A percentile compares a stretch with the other conserved stretches of the same genome.
phyloP scores from a whole-genome alignment of 2,888 invertebrate species.

The Bombylius major region DNA sequence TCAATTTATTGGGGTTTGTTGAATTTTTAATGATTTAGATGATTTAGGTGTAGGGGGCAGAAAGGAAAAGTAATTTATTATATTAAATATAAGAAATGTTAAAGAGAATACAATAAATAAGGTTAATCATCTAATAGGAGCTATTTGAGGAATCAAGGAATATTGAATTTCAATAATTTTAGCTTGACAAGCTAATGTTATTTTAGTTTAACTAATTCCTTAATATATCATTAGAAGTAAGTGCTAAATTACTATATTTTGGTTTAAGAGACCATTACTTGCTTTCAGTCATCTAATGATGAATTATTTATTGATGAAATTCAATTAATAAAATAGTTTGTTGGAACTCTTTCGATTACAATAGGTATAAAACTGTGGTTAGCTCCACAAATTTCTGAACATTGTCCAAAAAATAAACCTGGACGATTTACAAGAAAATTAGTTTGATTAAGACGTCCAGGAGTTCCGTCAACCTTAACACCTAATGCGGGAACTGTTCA shows the following conservation, averaged over 20 bases:
- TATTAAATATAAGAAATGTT: slow-evolving; percentile 40
- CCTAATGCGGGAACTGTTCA: slow-evolving; percentile 51
- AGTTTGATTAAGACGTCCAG: slow-evolving; percentile 52
- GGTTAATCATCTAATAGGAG: slow-evolving; percentile 43
- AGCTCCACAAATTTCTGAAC: slow-evolving; percentile 69
- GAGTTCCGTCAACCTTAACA: slow-evolving; percentile 51
- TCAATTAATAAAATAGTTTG: slow-evolving; percentile 46
- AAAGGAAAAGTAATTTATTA: slow-evolving; percentile 42
- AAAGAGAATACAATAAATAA: slow-evolving; percentile 33
- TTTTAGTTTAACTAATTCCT: slow-evolving; percentile 40
- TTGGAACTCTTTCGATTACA: slow-evolving; percentile 46
- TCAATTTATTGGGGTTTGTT: slow-evolving; percentile 35
- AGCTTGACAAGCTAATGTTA: slow-evolving; percentile 55
- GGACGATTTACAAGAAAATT: slow-evolving; percentile 48
- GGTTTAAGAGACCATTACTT: slow-evolving; percentile 61
- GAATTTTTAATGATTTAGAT: slow-evolving; percentile 23
- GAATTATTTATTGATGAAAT: slow-evolving; percentile 34
- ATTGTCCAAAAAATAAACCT: slow-evolving; percentile 60
- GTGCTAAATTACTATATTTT: slow-evolving; percentile 47
- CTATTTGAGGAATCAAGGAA: slow-evolving; percentile 58
- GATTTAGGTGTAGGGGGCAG: slow-evolving; percentile 25
- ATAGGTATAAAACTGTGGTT: slow-evolving; percentile 74
- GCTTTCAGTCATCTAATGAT: slow-evolving; percentile 54
- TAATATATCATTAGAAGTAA: slow-evolving; percentile 45
- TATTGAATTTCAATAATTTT: slow-evolving; percentile 47